Evolutionary conservation across 1,140 invertebrate genomes (phyloP), one percentile per base, ranked within the genome.

Genomic region (Acromyrmex echinatior): DNA sequence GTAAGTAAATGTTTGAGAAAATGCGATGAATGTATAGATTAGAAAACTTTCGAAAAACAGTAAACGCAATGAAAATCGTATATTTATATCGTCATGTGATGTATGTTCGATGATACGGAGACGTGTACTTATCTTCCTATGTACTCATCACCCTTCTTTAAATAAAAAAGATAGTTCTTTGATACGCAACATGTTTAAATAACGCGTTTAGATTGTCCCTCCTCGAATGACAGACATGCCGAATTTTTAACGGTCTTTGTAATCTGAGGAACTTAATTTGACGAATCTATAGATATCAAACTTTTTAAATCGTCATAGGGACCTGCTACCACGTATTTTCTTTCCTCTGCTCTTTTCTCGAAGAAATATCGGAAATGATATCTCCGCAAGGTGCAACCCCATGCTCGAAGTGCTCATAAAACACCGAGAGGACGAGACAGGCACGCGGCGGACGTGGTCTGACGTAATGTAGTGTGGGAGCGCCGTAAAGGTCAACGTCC

Each of bases 401-500:
- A 14, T 62, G 79, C 28, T 86, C 7, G 31, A 81, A 66, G 86
- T 68, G n/a, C 53, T 60, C 74, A 39, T 85, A 76, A 91, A 86
- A 86, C 86, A 58, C 45, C 70, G 49, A 71, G 86, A 79, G 63
- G 78, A 91, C 60, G 82, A 90, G 85, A 85, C 76, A 49, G 21
- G 53, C 73, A 68, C 86, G 90, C 77, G 62, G 81, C 68, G 89
- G 81, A 88, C 81, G 78, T 73, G 78, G 86, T 88, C 90, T 93
- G 92, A 93, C 92, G 92, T 93, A 93, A 93, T 91, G 92, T 81
- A 66, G 87, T 93, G 92, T 93, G 92, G 93, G 92, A 93, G 92
- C 90, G 92, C 86, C 90, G 86, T 70, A 68, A 70, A 87, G 92
- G 91, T 93, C 93, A 93, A 92, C 79, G 92, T 82, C 92, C 92